These are phyloP conservation scores for Psylliodes chrysocephalus DNA, from an alignment of 2,888 invertebrate genomes.

Conservation along the genomic window DNA sequence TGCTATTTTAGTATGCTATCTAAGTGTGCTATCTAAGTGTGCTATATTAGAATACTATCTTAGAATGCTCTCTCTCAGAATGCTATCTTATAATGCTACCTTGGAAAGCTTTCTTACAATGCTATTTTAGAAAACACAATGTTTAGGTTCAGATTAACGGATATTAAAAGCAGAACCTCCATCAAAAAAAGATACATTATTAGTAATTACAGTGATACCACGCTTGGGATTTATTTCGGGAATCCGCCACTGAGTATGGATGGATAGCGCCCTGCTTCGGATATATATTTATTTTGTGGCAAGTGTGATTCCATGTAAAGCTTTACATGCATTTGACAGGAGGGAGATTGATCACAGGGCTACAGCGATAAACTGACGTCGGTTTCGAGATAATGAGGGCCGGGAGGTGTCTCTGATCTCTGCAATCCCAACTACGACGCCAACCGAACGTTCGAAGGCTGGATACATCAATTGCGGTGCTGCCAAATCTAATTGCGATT, in stretches of 20 bases:
- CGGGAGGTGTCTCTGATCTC: constrained; percentile 22
- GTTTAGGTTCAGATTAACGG: no score
- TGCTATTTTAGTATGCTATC: no score
- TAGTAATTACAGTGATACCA: not conserved
- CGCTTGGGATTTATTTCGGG: not conserved
- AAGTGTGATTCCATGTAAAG: constrained; percentile 54
- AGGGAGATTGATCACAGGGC: constrained; percentile 55
- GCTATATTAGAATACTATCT: no score
- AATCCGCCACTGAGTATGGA: not conserved
- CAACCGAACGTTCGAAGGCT: not conserved
- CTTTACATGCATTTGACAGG: constrained; percentile 54
- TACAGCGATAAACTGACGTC: constrained; percentile 55
- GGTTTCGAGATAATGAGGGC: constrained; percentile 50
- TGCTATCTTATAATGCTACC: no score
- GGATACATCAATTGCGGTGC: not conserved
- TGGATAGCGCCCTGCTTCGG: not conserved
- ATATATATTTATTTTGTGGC: constrained; percentile 44
- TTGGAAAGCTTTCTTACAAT: no score
- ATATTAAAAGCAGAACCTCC: no score
- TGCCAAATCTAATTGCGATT: not conserved
- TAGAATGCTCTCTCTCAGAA: no score
- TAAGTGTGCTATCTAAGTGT: no score
- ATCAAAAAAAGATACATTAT: no score
- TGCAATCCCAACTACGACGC: not conserved
- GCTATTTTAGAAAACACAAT: no score